Conservation (phyloP, 2,797 vertebrate genomes). For the Micropoecilia bifurca region DNA sequence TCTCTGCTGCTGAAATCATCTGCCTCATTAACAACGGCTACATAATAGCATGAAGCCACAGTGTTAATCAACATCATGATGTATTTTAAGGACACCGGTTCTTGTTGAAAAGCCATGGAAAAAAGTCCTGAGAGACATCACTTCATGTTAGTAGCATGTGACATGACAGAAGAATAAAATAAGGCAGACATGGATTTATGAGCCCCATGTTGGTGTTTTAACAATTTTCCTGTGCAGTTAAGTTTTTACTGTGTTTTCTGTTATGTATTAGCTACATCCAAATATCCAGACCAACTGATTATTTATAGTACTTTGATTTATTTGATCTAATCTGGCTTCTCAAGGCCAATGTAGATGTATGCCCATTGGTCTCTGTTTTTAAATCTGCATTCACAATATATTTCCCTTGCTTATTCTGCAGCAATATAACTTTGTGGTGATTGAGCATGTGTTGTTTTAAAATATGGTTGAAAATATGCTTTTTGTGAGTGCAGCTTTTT, state of each 20-base stretch:
- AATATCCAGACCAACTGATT: background rate
- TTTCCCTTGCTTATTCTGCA: background rate
- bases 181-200: background rate
- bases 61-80: background rate
- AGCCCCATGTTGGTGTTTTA: background rate
- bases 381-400: background rate
- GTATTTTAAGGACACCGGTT: background rate
- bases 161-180: background rate
- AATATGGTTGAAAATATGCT: background rate
- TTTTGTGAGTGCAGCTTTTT: background rate
- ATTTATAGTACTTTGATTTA: background rate
- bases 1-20: constrained; percentile 28
- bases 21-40: constrained; percentile 40
- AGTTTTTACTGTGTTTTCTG: background rate
- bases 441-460: background rate
- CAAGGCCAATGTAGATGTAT: background rate
- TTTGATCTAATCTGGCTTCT: background rate
- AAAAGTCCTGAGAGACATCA: background rate
- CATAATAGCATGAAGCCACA: constrained; percentile 17
- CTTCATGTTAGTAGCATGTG: background rate
- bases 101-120: background rate
- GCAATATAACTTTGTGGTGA: background rate
- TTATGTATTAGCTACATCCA: background rate
- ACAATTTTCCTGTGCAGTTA: background rate
- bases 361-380: background rate